Base-by-base conservation (phyloP, 2,113 vertebrate species). In the Scomber japonicus region DNA sequence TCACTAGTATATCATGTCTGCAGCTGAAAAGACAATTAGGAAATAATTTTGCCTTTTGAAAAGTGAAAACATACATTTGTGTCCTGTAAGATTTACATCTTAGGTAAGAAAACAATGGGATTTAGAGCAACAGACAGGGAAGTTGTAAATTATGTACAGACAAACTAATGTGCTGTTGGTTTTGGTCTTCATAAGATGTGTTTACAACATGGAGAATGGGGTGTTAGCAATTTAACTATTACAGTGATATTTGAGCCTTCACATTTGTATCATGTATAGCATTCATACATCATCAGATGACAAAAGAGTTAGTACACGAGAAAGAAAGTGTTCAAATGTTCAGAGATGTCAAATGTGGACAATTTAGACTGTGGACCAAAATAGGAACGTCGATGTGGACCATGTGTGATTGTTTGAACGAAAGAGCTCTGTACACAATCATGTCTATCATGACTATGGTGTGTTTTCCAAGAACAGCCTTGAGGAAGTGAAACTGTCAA, bases 401-500 rank as follows among this genome's bases (percentile, higher is more conserved):
- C 55, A 57, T 56, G 24, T 61, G 11, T 61, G 16, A 50, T 50
- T 65, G 53, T 67, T 70, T 14, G 27, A 11, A 21, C 71, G 53
- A 78, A 14, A 75, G 15, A n/a, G 70, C 24, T 71, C 16, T 11
- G 49, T 1, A 27, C 24, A 73, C 44, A 16, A 0, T 59, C 11
- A 5, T 14, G 54, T 21, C 21, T 21, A 21, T 21, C 21, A 21
- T 21, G 13, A 48, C 48, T 74, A 16, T 50, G 59, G 1, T 59
- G 55, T 64, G 27, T 21, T 27, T 27, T 67, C 49, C 31, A 65
- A 69, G 56, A 66, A 24, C 60, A 54, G 24, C 62, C 67, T 77
- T 74, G 17, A 70, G 50, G 54, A 70, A 76, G 69, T 21, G 54
- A 64, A 71, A 13, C 61, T 31, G 35, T 76, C 64, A 40, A 69